phyloP scores from a whole-genome alignment of 1,140 invertebrate genomes.

The Periplaneta americana region DNA sequence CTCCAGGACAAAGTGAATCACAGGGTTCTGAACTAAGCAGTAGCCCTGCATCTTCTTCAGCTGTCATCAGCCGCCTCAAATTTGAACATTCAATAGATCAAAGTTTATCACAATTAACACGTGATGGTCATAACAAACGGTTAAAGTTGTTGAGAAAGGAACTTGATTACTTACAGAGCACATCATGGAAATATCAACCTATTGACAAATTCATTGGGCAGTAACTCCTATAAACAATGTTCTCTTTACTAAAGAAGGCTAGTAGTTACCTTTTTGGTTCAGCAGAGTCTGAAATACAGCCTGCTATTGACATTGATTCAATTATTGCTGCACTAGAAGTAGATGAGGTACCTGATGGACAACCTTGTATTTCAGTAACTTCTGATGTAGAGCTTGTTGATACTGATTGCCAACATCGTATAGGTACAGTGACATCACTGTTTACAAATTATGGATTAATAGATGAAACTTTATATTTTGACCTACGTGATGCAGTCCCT shows the following conservation, averaged over 20 bases:
- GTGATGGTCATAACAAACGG: constrained; percentile 38
- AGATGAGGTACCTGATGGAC: neutral
- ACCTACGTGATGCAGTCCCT: neutral
- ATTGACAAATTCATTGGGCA: constrained; percentile 44
- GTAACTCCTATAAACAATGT: constrained; percentile 13
- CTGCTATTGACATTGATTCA: neutral
- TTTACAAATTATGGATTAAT: constrained; percentile 13
- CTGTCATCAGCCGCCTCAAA: constrained; percentile 15
- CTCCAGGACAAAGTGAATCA: constrained; percentile 24
- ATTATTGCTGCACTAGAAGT: neutral
- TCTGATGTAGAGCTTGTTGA: neutral
- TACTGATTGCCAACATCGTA: neutral
- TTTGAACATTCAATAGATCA: constrained; percentile 28
- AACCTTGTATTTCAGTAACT: neutral
- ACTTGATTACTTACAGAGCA: constrained; percentile 39
- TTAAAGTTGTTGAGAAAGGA: constrained; percentile 38
- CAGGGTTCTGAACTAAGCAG: constrained; percentile 8
- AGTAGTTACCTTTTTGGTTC: neutral
- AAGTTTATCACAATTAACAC: constrained; percentile 22
- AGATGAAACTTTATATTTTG: constrained; percentile 12
- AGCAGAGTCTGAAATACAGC: neutral
- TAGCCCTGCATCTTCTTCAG: constrained; percentile 15
- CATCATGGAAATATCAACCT: constrained; percentile 41
- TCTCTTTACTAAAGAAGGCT: neutral
- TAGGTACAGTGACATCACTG: constrained; percentile 8